phyloP scores from a whole-genome alignment of 2,113 vertebrate genomes.

The Opisthocomus hoazin region DNA sequence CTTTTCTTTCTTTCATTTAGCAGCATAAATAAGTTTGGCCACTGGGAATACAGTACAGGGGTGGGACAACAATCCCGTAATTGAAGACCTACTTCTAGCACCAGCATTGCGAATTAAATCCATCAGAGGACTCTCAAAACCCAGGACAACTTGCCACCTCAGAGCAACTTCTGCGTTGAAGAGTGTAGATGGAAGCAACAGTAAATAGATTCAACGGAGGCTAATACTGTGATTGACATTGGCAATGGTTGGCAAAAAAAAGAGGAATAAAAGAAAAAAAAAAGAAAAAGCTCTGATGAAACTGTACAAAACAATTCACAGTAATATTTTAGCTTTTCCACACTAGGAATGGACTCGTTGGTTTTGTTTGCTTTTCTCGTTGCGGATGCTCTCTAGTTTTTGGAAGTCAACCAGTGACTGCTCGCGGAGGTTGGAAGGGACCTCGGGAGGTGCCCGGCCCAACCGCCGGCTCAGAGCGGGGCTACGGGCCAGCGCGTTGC shows the following conservation, averaged over 20 bases:
- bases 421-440: conserved; percentile 36
- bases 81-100: conserved; percentile 87
- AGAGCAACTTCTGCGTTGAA: conserved; percentile 77
- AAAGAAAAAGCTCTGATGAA: conserved; percentile 72
- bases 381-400: conserved; percentile 74
- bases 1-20: conserved; percentile 90
- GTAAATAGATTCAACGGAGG: conserved; percentile 82
- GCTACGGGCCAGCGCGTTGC: conserved; percentile 30
- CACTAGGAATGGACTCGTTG: conserved; percentile 77
- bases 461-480: neutral
- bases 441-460: neutral
- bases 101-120: conserved; percentile 83
- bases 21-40: conserved; percentile 99
- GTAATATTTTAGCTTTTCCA: conserved; percentile 84
- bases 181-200: conserved; percentile 80
- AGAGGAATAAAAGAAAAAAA: conserved; percentile 26
- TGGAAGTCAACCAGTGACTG: conserved; percentile 70
- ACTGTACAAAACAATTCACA: conserved; percentile 93
- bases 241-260: conserved; percentile 83
- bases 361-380: conserved; percentile 6
- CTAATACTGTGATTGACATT: conserved; percentile 99
- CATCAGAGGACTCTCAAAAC: conserved; percentile 81
- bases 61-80: conserved; percentile 80
- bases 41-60: conserved; percentile 95
- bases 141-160: conserved; percentile 85